A percentile compares a stretch with the other conserved stretches of the same genome.
Evolutionary conservation across 1,140 invertebrate genomes (phyloP).

Genomic region (Aradophagus sp.): DNA sequence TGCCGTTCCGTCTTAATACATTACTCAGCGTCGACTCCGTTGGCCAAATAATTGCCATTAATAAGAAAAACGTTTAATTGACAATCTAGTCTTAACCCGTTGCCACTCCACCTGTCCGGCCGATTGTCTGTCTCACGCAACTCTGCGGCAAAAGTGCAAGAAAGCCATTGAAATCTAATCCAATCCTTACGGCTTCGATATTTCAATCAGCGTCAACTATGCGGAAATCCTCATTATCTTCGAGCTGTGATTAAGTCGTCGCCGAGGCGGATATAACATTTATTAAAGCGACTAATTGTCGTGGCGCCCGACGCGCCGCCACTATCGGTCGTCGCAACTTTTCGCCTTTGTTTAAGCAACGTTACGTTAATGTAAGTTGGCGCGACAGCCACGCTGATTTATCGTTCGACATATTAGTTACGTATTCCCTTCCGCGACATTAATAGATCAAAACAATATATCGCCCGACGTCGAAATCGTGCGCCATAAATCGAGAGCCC

Average conservation of each 20-base stretch:
- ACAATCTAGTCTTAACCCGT: no score
- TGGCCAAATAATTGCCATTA: background rate
- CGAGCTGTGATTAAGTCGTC: slow-evolving; percentile 18
- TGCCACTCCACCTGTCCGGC: no score
- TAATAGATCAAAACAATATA: slow-evolving; percentile 55
- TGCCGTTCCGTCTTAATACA: no score
- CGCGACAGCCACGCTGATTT: slow-evolving; percentile 37
- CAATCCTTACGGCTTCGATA: slow-evolving; percentile 7
- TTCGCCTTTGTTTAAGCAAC: slow-evolving; percentile 29
- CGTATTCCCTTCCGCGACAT: slow-evolving; percentile 41
- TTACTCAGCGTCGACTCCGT: no score
- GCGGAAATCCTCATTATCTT: slow-evolving; percentile 31
- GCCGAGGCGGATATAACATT: slow-evolving; percentile 26
- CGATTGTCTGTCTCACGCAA: background rate
- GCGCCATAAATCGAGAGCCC: slow-evolving; percentile 36
- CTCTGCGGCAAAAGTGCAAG: slow-evolving; percentile 5
- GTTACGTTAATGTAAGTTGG: slow-evolving; percentile 22
- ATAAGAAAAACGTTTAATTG: background rate
- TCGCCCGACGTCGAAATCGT: slow-evolving; percentile 24
- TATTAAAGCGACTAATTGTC: slow-evolving; percentile 47
- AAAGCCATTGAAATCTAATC: slow-evolving; percentile 1
- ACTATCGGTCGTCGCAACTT: slow-evolving; percentile 28
- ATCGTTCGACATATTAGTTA: slow-evolving; percentile 48
- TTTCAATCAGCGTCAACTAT: slow-evolving; percentile 35
- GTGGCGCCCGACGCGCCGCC: slow-evolving; percentile 14